Conservation (phyloP, 2,113 vertebrate species). For the Astur gentilis region DNA sequence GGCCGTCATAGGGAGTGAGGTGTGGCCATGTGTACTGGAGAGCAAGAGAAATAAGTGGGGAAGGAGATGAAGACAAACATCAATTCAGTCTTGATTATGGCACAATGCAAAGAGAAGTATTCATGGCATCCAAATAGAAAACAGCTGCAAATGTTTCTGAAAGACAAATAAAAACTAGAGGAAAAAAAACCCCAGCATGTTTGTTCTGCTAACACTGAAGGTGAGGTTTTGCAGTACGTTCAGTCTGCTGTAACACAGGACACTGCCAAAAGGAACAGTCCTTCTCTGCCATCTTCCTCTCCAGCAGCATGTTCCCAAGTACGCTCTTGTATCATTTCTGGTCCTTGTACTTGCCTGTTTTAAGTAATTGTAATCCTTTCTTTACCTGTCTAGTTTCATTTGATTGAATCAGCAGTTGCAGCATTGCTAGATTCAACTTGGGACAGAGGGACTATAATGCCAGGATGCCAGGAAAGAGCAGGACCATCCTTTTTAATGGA, state of each 20-base stretch:
- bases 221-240: background rate
- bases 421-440: background rate
- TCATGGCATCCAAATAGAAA: background rate
- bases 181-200: fast-evolving
- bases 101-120: background rate
- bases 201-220: background rate
- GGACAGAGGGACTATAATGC: background rate
- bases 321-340: background rate
- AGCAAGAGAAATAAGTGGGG: background rate
- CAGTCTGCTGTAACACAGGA: background rate
- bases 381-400: background rate
- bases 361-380: background rate
- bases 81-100: background rate
- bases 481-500: background rate
- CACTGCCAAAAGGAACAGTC: background rate
- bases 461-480: background rate
- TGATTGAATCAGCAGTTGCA: background rate
- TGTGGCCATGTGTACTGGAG: background rate
- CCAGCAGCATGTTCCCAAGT: background rate
- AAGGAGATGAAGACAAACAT: background rate
- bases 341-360: background rate
- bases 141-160: background rate
- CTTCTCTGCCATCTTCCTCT: background rate
- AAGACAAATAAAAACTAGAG: background rate
- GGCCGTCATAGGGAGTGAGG: background rate